phyloP scores from a whole-genome alignment of 2,797 vertebrate species.

The Myotis pilosus region DNA sequence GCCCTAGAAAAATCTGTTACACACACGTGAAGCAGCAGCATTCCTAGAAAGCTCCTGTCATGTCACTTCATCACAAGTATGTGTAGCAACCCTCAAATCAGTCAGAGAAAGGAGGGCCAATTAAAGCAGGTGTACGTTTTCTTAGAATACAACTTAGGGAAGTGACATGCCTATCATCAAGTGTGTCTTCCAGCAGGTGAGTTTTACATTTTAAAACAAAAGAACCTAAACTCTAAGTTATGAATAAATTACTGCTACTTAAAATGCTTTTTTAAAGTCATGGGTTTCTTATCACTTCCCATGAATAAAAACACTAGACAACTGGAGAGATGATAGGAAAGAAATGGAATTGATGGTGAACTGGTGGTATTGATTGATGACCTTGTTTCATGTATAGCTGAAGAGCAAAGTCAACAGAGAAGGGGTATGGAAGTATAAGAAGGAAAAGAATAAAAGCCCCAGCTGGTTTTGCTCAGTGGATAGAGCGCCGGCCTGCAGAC shows the following conservation, averaged over 20 bases:
- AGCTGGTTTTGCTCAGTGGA: too few species aligned
- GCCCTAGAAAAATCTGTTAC: not conserved
- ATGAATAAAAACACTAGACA: slow-evolving; percentile 22
- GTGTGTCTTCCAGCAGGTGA: not conserved
- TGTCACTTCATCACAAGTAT: not conserved
- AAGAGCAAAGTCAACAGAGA: slow-evolving; percentile 18
- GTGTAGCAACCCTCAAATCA: not conserved
- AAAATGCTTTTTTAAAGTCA: not conserved
- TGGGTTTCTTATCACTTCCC: not conserved
- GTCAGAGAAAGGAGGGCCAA: not conserved
- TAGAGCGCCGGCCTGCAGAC: too few species aligned
- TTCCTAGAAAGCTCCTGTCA: slow-evolving; percentile 27
- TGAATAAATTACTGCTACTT: slow-evolving; percentile 38
- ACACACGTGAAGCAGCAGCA: not conserved
- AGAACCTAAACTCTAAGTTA: slow-evolving; percentile 30
- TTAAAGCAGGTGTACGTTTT: not conserved
- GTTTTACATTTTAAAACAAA: slow-evolving; percentile 39
- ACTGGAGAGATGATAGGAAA: not conserved
- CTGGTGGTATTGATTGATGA: not conserved
- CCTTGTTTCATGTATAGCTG: not conserved
- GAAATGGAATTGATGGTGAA: not conserved
- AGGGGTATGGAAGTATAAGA: not conserved
- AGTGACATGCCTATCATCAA: not conserved
- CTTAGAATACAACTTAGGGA: not conserved
- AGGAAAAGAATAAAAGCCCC: not conserved